Evolutionary conservation across 2,888 invertebrate genomes (phyloP).

Genomic region (Leucoma salicis): DNA sequence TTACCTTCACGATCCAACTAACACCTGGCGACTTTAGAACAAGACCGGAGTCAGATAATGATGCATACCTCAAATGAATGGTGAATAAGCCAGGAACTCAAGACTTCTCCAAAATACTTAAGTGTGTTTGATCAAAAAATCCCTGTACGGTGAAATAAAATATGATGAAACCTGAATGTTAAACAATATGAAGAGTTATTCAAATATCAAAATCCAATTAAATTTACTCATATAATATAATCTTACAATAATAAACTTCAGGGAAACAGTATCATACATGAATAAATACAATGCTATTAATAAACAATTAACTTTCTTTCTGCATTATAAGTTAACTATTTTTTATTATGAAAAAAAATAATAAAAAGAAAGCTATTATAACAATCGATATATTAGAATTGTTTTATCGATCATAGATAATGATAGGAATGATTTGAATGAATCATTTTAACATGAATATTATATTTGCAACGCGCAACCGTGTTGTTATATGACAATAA

Average conservation of each 20-base stretch:
- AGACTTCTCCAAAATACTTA: too few species aligned
- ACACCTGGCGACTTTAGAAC: too few species aligned
- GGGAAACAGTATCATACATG: constrained; percentile 80
- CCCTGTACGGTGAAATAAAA: too few species aligned
- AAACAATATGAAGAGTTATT: too few species aligned
- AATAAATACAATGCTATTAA: constrained; percentile 80
- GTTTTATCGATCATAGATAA: constrained; percentile 48
- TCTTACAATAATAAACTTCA: constrained; percentile 80
- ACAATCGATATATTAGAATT: constrained; percentile 37
- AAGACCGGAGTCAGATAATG: too few species aligned
- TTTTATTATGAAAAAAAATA: constrained; percentile 55
- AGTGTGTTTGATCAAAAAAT: too few species aligned
- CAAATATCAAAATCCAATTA: constrained; percentile 40
- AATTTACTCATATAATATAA: constrained; percentile 73
- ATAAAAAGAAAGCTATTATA: constrained; percentile 44
- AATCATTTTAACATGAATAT: constrained; percentile 47
- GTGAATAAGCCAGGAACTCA: too few species aligned
- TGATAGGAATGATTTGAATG: constrained; percentile 77
- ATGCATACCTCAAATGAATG: too few species aligned
- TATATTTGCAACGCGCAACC: constrained; percentile 41
- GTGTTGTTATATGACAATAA: constrained; percentile 41
- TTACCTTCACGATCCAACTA: too few species aligned
- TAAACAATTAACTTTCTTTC: constrained; percentile 67
- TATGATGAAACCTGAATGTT: too few species aligned
- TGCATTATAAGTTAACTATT: constrained; percentile 59